These are phyloP conservation scores for Siniperca knerii DNA, from an alignment of 2,113 vertebrate species.

Conservation along the genomic window DNA sequence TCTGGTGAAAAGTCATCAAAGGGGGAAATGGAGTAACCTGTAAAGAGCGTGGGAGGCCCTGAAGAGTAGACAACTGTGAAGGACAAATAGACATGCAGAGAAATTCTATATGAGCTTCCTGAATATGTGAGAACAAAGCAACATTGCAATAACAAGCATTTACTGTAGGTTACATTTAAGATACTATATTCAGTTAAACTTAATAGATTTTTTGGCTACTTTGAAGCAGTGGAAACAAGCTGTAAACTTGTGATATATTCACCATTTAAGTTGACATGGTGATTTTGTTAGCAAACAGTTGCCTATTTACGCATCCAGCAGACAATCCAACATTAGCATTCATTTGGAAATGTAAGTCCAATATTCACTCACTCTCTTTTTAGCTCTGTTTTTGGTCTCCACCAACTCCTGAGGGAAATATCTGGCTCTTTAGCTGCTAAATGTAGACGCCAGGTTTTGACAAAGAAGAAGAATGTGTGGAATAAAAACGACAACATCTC, in stretches of 20 bases:
- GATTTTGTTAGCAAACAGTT: neutral
- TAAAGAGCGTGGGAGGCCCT: neutral
- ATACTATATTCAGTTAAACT: neutral
- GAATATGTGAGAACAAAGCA: slow-evolving; percentile 8
- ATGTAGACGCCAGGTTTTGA: too few relatives aligned
- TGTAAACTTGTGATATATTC: neutral
- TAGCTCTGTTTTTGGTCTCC: neutral
- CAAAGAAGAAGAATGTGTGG: too few relatives aligned
- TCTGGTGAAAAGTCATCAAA: neutral
- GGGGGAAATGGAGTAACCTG: neutral
- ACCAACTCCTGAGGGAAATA: neutral
- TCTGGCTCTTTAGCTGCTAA: neutral
- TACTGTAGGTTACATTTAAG: neutral
- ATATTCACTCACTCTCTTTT: neutral
- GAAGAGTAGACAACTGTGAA: slow-evolving; percentile 46
- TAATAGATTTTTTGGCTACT: neutral
- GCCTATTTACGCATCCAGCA: neutral
- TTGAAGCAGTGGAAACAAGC: neutral
- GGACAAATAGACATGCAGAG: slow-evolving; percentile 8
- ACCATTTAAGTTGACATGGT: neutral
- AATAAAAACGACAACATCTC: too few relatives aligned
- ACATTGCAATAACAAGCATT: neutral
- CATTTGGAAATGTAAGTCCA: neutral
- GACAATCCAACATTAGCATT: neutral
- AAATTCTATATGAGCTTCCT: neutral